These are phyloP conservation scores for Lerema accius DNA, from an alignment of 1,140 invertebrate genomes.

Conservation along the genomic window DNA sequence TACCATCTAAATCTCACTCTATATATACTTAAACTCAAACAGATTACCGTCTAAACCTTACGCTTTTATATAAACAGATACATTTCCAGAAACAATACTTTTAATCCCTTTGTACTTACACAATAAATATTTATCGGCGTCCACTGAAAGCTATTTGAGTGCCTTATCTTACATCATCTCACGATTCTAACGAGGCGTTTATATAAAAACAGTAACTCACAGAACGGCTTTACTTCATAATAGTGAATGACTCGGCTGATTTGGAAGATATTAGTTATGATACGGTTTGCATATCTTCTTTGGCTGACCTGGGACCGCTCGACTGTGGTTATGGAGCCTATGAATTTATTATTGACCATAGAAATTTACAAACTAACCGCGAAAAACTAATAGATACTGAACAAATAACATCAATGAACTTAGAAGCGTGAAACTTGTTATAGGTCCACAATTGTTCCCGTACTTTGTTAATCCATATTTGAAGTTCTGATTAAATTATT, in stretches of 20 bases:
- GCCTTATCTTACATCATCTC: constrained; percentile 62
- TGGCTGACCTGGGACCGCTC: neutral
- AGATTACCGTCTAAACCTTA: no score
- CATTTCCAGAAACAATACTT: constrained; percentile 35
- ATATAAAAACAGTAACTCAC: constrained; percentile 53
- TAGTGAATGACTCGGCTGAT: constrained; percentile 58
- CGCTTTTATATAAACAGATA: no score
- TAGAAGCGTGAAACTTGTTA: no score
- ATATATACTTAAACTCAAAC: no score
- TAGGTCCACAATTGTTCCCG: no score
- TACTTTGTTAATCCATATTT: no score
- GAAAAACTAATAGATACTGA: no score
- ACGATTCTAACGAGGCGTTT: constrained; percentile 66
- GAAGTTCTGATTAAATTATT: no score
- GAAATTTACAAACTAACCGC: no score
- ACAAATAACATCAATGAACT: no score
- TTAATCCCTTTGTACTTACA: constrained; percentile 38
- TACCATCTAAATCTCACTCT: no score
- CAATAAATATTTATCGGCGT: constrained; percentile 54
- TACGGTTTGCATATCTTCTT: constrained; percentile 38
- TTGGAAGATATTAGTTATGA: constrained; percentile 56
- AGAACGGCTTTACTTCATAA: constrained; percentile 45
- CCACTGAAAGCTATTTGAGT: constrained; percentile 50
- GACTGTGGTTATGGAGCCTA: neutral
- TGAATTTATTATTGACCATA: neutral